These are phyloP conservation scores for Dicaeum eximium DNA, from an alignment of 2,113 vertebrate species.

Conservation along the genomic window DNA sequence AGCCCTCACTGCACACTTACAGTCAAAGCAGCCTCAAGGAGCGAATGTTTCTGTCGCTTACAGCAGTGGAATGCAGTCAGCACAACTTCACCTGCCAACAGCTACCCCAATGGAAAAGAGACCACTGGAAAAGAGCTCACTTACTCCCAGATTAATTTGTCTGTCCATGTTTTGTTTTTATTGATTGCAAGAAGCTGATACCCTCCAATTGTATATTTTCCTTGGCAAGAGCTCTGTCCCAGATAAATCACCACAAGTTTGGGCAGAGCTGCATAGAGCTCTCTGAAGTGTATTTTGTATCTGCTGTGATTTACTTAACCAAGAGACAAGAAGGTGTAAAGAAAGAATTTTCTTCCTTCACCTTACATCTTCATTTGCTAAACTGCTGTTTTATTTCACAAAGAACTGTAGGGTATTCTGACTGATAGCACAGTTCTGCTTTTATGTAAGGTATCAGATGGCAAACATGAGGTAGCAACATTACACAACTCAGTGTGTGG, in stretches of 20 bases:
- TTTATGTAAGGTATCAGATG: not conserved
- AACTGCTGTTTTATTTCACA: not conserved
- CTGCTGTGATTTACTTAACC: not conserved
- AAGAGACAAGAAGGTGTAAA: not conserved
- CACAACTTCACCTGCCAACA: not conserved
- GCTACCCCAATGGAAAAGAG: not conserved
- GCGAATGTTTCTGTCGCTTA: fast-evolving
- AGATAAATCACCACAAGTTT: not conserved
- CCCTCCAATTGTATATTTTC: not conserved
- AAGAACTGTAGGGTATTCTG: not conserved
- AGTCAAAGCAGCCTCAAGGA: not conserved
- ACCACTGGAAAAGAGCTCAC: not conserved
- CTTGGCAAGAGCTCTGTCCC: not conserved
- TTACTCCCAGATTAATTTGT: not conserved
- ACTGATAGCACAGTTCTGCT: not conserved
- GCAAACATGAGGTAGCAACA: not conserved
- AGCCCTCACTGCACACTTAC: not conserved
- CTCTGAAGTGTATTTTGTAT: not conserved
- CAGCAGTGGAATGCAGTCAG: not conserved
- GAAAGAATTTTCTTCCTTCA: not conserved
- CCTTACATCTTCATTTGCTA: not conserved
- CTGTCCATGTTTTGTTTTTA: not conserved
- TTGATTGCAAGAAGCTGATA: not conserved
- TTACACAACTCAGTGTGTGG: not conserved
- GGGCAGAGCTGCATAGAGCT: not conserved